Conservation (phyloP, 1,140 invertebrate species). For the Hyphantria cunea region DNA sequence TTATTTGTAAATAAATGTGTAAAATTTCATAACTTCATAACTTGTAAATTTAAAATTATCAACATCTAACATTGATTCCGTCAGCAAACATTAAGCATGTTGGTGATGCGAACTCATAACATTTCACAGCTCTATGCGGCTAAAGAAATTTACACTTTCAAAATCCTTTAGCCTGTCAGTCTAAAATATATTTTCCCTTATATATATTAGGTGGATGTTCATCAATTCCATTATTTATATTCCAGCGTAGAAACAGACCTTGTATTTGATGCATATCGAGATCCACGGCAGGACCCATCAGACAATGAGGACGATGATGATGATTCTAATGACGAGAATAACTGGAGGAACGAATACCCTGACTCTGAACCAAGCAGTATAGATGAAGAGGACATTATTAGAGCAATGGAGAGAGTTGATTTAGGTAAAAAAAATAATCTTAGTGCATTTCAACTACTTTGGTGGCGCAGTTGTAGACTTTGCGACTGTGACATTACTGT, state of each 20-base stretch:
- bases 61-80: no score
- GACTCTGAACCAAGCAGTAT: conserved; percentile 81
- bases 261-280: conserved; percentile 70
- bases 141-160: no score
- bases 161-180: not conserved
- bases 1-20: no score
- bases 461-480: no score
- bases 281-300: conserved; percentile 54
- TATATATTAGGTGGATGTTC: not conserved
- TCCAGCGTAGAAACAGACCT: conserved; percentile 78
- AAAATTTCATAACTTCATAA: no score
- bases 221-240: conserved; percentile 17
- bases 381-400: conserved; percentile 81
- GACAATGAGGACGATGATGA: conserved; percentile 68
- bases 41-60: no score
- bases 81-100: no score
- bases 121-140: no score
- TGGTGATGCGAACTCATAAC: no score
- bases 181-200: not conserved
- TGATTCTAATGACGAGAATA: conserved; percentile 84
- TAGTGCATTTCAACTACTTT: no score
- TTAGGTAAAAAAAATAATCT: conserved; percentile 68
- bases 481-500: no score
- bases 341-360: conserved; percentile 83
- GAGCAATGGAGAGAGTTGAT: conserved; percentile 67